phyloP scores from a whole-genome alignment of 2,113 vertebrate genomes.

The Pluvianellus socialis region DNA sequence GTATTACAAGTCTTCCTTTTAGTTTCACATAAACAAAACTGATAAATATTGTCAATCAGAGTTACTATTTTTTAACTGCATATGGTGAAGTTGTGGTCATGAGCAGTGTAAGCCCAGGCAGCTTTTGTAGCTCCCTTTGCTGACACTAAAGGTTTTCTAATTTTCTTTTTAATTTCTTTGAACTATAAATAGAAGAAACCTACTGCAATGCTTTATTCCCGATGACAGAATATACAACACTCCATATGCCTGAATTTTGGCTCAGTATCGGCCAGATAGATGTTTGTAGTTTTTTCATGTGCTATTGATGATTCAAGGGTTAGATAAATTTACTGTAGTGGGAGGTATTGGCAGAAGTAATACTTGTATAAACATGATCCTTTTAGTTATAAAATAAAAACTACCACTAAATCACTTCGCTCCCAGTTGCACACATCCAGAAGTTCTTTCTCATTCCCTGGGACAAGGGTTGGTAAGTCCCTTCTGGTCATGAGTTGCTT shows the following conservation, averaged over 20 bases:
- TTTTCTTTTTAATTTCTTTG: conserved; percentile 51
- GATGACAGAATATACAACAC: conserved; percentile 40
- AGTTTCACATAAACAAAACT: conserved; percentile 56
- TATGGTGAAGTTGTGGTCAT: conserved; percentile 17
- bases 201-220: background rate
- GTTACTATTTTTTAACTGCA: conserved; percentile 48
- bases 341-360: conserved; percentile 58
- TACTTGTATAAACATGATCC: conserved; percentile 49
- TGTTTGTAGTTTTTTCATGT: conserved; percentile 38
- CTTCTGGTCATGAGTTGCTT: background rate
- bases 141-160: conserved; percentile 20
- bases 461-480: background rate
- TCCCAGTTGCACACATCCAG: conserved; percentile 16
- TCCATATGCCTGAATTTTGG: conserved; percentile 47
- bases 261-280: conserved; percentile 19
- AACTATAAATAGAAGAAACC: conserved; percentile 4
- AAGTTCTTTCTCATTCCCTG: conserved; percentile 8
- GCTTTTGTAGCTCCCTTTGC: conserved; percentile 17
- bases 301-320: conserved; percentile 61
- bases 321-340: conserved; percentile 62
- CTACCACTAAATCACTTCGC: conserved; percentile 29
- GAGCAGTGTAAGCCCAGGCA: conserved; percentile 8
- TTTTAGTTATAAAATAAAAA: conserved; percentile 53
- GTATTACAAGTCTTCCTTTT: conserved; percentile 58
- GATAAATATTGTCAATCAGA: conserved; percentile 65